phyloP scores from a whole-genome alignment of 2,113 vertebrate species.

The Martes martes region DNA sequence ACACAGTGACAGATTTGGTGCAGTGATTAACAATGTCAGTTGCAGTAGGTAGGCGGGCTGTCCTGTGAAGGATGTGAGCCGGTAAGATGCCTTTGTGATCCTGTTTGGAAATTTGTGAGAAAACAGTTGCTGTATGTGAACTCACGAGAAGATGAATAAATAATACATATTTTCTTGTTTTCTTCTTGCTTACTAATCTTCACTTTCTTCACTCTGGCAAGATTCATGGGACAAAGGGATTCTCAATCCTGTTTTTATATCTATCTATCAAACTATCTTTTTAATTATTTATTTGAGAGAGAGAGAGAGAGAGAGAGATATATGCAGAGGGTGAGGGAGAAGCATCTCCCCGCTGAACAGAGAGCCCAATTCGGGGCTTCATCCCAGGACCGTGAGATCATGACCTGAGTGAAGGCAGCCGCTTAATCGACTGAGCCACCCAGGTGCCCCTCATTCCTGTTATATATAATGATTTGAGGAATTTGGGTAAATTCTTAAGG shows the following conservation, averaged over 20 bases:
- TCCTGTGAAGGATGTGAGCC: neutral
- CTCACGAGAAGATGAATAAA: neutral
- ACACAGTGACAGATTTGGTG: neutral
- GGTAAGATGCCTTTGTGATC: neutral
- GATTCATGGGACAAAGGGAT: neutral
- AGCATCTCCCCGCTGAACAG: neutral
- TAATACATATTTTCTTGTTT: neutral
- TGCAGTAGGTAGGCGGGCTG: neutral
- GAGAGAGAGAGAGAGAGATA: too few relatives aligned
- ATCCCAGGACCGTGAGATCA: neutral
- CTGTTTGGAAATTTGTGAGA: neutral
- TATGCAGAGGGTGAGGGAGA: neutral
- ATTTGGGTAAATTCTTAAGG: neutral
- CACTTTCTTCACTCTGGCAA: neutral
- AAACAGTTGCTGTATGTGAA: neutral
- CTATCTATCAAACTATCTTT: too few relatives aligned
- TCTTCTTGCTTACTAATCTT: neutral
- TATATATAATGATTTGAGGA: neutral
- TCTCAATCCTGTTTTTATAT: neutral
- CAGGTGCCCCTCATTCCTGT: neutral
- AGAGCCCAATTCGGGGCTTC: too few relatives aligned
- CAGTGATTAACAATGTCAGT: neutral
- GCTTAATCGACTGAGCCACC: neutral
- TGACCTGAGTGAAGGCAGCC: neutral
- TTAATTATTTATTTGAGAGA: neutral